These are phyloP conservation scores for Cyrtorhinus lividipennis DNA, from an alignment of 1,140 invertebrate genomes.

Conservation along the genomic window DNA sequence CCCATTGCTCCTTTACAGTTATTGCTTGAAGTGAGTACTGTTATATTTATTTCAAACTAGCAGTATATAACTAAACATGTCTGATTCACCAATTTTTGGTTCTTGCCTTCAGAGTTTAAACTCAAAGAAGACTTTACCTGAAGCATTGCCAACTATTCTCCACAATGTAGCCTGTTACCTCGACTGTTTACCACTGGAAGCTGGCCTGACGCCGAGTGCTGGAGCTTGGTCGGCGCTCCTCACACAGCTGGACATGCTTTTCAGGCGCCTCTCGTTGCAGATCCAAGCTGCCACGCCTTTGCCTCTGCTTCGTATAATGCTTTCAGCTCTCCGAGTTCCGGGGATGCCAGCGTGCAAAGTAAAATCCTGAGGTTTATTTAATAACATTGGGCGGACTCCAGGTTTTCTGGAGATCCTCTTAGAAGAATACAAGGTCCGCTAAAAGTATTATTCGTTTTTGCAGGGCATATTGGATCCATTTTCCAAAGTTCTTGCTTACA, in stretches of 20 bases:
- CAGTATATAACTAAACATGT: too few species aligned
- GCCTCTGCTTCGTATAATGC: constrained; percentile 70
- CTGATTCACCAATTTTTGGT: too few species aligned
- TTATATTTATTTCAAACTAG: too few species aligned
- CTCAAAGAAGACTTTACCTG: constrained; percentile 72
- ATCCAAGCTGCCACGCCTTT: constrained; percentile 58
- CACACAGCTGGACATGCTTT: constrained; percentile 68
- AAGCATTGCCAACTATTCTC: constrained; percentile 56
- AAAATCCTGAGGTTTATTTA: constrained; percentile 20
- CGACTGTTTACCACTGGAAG: constrained; percentile 78
- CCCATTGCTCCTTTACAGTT: constrained; percentile 84
- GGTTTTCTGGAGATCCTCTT: too few species aligned
- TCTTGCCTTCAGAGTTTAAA: constrained; percentile 60
- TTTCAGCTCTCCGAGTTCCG: constrained; percentile 69
- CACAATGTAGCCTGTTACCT: constrained; percentile 86
- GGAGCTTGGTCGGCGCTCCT: constrained; percentile 65
- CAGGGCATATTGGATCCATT: constrained; percentile 83
- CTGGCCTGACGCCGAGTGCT: constrained; percentile 47
- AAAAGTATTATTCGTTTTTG: constrained; percentile 6
- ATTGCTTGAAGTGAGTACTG: constrained; percentile 58
- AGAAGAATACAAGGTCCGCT: too few species aligned
- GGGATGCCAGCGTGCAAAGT: constrained; percentile 67
- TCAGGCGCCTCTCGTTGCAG: constrained; percentile 60
- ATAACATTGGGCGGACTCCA: too few species aligned
- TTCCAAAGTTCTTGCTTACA: constrained; percentile 81